Percentiles rank a stretch among this genome's conserved stretches.
Conservation (phyloP, 1,140 invertebrate genomes). For the Euschistus heros region DNA sequence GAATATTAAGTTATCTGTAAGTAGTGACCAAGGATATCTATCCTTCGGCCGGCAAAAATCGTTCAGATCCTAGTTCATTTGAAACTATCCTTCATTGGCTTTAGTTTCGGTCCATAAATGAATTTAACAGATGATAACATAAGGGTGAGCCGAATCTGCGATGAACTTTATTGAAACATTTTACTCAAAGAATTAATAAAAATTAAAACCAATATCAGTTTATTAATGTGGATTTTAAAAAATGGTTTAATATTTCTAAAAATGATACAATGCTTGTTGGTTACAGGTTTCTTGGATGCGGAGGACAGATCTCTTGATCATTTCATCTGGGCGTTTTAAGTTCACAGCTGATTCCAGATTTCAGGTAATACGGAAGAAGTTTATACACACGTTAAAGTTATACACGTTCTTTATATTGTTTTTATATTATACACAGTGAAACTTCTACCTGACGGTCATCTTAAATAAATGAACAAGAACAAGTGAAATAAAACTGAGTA, state of each 20-base stretch:
- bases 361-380: slow-evolving; percentile 38
- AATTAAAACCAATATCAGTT: neutral
- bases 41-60: too few relatives aligned
- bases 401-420: too few relatives aligned
- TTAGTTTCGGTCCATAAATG: neutral
- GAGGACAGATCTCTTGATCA: slow-evolving; percentile 58
- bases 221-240: neutral
- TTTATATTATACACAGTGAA: too few relatives aligned
- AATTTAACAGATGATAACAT: neutral
- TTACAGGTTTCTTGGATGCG: slow-evolving; percentile 68
- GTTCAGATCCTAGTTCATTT: too few relatives aligned
- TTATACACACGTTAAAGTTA: too few relatives aligned
- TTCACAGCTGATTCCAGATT: slow-evolving; percentile 61
- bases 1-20: too few relatives aligned
- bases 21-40: too few relatives aligned
- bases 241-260: neutral
- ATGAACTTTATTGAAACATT: neutral
- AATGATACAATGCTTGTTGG: slow-evolving; percentile 20
- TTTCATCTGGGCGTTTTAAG: slow-evolving; percentile 52
- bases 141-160: neutral
- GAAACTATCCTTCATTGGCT: too few relatives aligned
- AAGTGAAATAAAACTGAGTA: too few relatives aligned
- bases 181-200: neutral
- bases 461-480: too few relatives aligned
- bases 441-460: too few relatives aligned